Base-by-base conservation (phyloP, 2,888 invertebrate species). In the Hirudinaria manillensis region DNA sequence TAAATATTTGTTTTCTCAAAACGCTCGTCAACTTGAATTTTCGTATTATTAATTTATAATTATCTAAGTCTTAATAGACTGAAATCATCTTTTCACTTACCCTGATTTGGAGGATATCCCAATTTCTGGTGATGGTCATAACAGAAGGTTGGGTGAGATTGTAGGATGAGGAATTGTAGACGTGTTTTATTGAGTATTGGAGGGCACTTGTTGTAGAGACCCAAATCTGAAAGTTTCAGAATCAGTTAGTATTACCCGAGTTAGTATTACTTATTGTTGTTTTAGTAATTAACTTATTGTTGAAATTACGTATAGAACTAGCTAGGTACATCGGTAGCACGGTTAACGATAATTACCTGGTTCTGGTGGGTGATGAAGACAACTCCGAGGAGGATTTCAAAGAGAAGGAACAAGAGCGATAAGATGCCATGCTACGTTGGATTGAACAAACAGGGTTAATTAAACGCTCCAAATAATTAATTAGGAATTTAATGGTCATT, bases 71-170 rank as follows among this genome's bases (percentile, higher is more conserved):
- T 10, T 16, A 45, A 45, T 10, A 45, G 45, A 16, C 13, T 6
- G 13, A 45, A 45, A 2, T 45, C 45, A 45, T 45, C 45, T 61
- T 67, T 21, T n/a, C n/a, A 68, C 66, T 27, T 24, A 65, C 68
- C 32, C 32, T 68, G 21, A n/a, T 32, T 68, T 68, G 68, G n/a
- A 68, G n/a, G 7, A n/a, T 29, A 21, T 68, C 68, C 68, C 68
- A 68, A n/a, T 24, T 29, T 34, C 32, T 68, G 29, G 68, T 68
- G 68, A 68, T n/a, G n/a, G 36, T 10, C 32, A 68, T 10, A 2
- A 68, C 36, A 32, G 68, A 68, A n/a, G 32, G 32, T n/a, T 68
- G 32, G 32, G 68, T 68, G 36, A 34, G n/a, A 32, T 68, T 68
- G n/a, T n/a, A 13, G n/a, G 29, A 68, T 4, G 68, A 29, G n/a